Percentiles rank a stretch among this genome's conserved stretches.
phyloP scores from a whole-genome alignment of 2,113 vertebrate genomes.

The Salminus brasiliensis region DNA sequence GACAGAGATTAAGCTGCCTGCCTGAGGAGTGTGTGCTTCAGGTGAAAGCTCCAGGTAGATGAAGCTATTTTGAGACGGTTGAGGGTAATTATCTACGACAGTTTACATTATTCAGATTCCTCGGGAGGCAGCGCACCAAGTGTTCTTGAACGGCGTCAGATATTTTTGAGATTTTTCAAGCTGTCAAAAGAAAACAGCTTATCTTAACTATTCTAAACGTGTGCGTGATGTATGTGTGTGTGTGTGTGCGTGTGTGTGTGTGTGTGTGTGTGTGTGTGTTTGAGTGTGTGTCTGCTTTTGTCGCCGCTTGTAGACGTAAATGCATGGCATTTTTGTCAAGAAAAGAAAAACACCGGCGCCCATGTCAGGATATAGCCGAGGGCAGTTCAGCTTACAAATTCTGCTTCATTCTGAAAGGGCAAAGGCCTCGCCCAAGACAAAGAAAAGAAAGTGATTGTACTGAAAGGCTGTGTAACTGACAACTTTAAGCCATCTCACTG shows the following conservation, averaged over 20 bases:
- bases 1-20: constrained; percentile 33
- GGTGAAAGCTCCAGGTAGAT: constrained; percentile 42
- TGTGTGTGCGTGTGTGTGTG: neutral
- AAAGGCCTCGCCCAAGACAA: neutral
- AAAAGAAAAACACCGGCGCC: constrained; percentile 4
- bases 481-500: neutral
- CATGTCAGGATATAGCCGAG: neutral
- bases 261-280: neutral
- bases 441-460: neutral
- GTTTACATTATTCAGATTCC: constrained; percentile 65
- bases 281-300: constrained; percentile 2
- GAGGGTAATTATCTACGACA: constrained; percentile 50
- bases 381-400: neutral
- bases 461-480: neutral
- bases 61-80: constrained; percentile 60
- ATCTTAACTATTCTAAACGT: constrained; percentile 16
- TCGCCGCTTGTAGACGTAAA: constrained; percentile 3
- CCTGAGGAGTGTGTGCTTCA: constrained; percentile 42
- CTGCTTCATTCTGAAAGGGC: neutral
- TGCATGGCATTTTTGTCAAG: constrained; percentile 5
- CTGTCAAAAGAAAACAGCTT: constrained; percentile 32
- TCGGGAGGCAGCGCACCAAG: constrained; percentile 26
- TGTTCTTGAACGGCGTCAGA: neutral
- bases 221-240: too few species aligned
- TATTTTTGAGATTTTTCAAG: constrained; percentile 15